Evolutionary conservation across 2,888 invertebrate genomes (phyloP), one percentile per base, ranked within the genome.

Genomic region (Cryptophagus acutangulus): DNA sequence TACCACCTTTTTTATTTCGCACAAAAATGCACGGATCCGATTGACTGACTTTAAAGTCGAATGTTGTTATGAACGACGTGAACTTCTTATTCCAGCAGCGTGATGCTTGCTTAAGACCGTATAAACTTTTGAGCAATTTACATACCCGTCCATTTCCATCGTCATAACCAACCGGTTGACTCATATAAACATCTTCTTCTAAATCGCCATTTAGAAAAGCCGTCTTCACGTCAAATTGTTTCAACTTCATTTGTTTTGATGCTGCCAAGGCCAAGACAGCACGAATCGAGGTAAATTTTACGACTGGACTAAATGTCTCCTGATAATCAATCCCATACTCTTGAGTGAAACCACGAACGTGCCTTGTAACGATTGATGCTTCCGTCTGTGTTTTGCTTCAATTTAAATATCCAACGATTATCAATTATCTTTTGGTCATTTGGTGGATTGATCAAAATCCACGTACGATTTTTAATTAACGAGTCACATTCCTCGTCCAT

Each of bases 101-200:
- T 5, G 15, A 16, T 10, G n/a, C 16, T 31, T 52, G 48, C 39
- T 64, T 65, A 3, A 67, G 48, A 2, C 66, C 65, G 47, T 67
- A 66, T 12, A 66, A 28, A 28, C 58, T 52, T 36, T 49, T 51
- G 3, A 46, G 43, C 14, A 66, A 45, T 24, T 52, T 52, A 37
- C 63, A 66, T 2, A 62, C 59, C 14, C 18, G 18, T 8, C 16
- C 20, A n/a, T n/a, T 6, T 17, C 33, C 6, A 3, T 17, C 33
- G 3, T 41, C 25, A 14, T 24, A 14, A 10, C 52, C 52, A 38
- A 34, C 36, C n/a, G 51, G 54, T n/a, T 33, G 38, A 33, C 46
- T 12, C 49, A 53, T 46, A 33, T 41, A 51, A 5, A 54, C 41
- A 16, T 48, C 45, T 41, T 54, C 51, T 2, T 40, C 17, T 15